Evolutionary conservation across 2,797 vertebrate genomes (phyloP).

Genomic region (Ispidina lecontei): DNA sequence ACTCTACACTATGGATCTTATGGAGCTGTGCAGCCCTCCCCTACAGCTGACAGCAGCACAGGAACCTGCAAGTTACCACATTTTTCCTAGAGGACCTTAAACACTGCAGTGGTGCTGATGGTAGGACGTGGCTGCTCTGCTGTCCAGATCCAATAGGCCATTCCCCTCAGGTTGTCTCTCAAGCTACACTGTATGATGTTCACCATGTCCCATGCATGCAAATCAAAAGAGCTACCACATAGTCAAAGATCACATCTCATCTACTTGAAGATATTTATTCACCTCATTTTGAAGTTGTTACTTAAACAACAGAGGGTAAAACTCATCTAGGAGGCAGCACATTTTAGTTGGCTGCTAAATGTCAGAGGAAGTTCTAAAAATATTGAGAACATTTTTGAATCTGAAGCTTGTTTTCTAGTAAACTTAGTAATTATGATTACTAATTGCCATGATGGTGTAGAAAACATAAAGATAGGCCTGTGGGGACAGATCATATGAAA

Average conservation of each 20-base stretch:
- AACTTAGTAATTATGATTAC: background rate
- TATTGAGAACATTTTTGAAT: background rate
- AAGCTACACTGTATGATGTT: background rate
- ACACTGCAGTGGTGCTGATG: background rate
- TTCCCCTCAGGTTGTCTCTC: background rate
- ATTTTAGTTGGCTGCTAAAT: background rate
- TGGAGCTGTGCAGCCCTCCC: background rate
- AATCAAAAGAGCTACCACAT: background rate
- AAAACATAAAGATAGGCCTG: background rate
- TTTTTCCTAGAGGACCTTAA: background rate
- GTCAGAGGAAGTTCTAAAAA: background rate
- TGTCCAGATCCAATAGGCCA: background rate
- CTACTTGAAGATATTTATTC: background rate
- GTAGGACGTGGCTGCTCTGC: background rate
- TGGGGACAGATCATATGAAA: background rate
- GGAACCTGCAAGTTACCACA: background rate
- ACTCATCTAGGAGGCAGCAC: background rate
- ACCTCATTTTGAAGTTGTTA: background rate
- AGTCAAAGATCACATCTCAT: background rate
- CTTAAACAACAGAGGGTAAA: background rate
- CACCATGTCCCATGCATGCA: background rate
- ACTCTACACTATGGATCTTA: background rate
- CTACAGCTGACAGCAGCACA: background rate
- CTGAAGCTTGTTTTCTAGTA: background rate
- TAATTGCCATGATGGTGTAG: background rate